These are phyloP conservation scores for Malthinus seriepunctatus DNA, from an alignment of 2,888 invertebrate genomes.

Conservation along the genomic window DNA sequence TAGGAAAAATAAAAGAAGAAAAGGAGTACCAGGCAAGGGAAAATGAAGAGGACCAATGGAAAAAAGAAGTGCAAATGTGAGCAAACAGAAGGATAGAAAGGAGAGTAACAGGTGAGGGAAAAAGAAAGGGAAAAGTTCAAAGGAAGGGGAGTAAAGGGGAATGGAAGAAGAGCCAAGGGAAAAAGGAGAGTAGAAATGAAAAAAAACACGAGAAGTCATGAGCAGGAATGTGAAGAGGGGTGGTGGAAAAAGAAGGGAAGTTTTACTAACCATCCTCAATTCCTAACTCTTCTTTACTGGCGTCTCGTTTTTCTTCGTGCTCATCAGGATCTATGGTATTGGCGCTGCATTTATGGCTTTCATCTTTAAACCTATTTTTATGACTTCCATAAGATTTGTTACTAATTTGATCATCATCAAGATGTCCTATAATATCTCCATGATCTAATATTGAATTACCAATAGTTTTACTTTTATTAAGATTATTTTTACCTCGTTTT, in stretches of 20 bases:
- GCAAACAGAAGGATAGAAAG: too few relatives aligned
- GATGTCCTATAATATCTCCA: conserved; percentile 51
- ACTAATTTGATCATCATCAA: conserved; percentile 78
- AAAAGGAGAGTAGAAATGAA: too few relatives aligned
- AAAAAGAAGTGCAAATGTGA: too few relatives aligned
- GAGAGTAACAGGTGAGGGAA: too few relatives aligned
- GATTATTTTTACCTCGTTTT: conserved; percentile 78
- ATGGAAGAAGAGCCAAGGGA: too few relatives aligned
- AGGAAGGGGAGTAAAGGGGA: too few relatives aligned
- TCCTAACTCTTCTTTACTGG: conserved; percentile 88
- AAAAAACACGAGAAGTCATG: too few relatives aligned
- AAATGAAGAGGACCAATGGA: too few relatives aligned
- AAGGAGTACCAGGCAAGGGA: too few relatives aligned
- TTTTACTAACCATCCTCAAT: conserved; percentile 68
- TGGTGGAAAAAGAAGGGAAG: neutral
- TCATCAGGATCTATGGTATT: conserved; percentile 76
- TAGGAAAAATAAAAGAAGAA: too few relatives aligned
- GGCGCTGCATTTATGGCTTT: conserved; percentile 88
- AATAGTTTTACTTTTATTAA: conserved; percentile 76
- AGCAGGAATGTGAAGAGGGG: too few relatives aligned
- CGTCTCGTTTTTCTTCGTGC: conserved; percentile 83
- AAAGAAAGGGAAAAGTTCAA: too few relatives aligned
- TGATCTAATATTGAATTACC: conserved; percentile 71
- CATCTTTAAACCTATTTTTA: conserved; percentile 87
- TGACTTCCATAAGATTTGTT: conserved; percentile 93